Percentiles rank a stretch among this genome's conserved stretches.
These are phyloP conservation scores for Abrostola triplasia DNA, from an alignment of 2,888 invertebrate genomes.

Conservation along the genomic window DNA sequence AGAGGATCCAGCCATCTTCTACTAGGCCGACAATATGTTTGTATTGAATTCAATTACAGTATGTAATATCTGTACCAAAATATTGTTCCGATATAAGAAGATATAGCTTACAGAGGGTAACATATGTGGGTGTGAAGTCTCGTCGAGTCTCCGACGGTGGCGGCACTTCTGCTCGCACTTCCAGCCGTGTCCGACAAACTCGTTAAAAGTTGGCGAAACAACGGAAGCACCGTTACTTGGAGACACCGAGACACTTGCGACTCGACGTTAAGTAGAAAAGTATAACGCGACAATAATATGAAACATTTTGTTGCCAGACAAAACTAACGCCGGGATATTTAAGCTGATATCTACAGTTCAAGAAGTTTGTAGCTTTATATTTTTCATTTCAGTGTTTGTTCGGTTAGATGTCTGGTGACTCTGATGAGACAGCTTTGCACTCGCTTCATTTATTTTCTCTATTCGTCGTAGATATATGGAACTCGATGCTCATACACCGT, in stretches of 20 bases:
- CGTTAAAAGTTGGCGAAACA: slow-evolving; percentile 87
- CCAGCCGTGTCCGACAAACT: slow-evolving; percentile 85
- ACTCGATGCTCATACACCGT: neutral
- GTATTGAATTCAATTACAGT: neutral
- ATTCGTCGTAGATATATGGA: neutral
- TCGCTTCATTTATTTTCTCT: neutral
- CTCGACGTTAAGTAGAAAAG: slow-evolving; percentile 85
- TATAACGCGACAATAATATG: slow-evolving; percentile 83
- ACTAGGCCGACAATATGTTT: no score
- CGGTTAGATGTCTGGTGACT: slow-evolving; percentile 12
- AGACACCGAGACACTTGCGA: slow-evolving; percentile 80
- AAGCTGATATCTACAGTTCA: slow-evolving; percentile 68
- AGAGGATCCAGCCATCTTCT: no score
- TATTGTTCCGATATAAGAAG: slow-evolving; percentile 30
- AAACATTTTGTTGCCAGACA: slow-evolving; percentile 78
- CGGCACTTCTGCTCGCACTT: slow-evolving; percentile 66
- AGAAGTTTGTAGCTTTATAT: slow-evolving; percentile 58
- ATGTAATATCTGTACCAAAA: slow-evolving; percentile 5
- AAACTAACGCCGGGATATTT: slow-evolving; percentile 73
- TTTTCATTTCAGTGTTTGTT: slow-evolving; percentile 55
- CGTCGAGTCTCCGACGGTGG: slow-evolving; percentile 59
- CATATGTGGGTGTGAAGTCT: slow-evolving; percentile 71
- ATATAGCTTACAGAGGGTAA: slow-evolving; percentile 47
- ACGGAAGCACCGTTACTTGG: slow-evolving; percentile 79
- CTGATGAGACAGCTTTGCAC: slow-evolving; percentile 13